A percentile compares a stretch with the other conserved stretches of the same genome.
phyloP scores from a whole-genome alignment of 2,797 vertebrate species.

The Myotis findleyi region DNA sequence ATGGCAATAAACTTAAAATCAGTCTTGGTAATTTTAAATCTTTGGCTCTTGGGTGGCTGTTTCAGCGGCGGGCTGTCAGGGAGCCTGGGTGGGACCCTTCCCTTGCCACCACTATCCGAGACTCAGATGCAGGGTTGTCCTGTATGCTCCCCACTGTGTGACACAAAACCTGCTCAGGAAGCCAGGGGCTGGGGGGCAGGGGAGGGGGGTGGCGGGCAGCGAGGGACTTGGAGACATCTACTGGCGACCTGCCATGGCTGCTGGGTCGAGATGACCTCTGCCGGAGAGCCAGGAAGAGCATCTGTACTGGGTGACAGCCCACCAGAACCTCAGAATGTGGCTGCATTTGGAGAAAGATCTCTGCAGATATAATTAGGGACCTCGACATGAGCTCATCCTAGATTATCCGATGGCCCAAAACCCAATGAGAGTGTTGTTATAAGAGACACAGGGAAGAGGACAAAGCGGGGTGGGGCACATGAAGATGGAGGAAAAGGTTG shows the following conservation, averaged over 20 bases:
- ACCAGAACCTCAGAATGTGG: not conserved
- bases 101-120: fast-evolving
- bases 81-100: not conserved
- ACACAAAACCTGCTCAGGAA: not conserved
- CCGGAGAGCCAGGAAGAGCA: not conserved
- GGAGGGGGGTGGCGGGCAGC: fast-evolving
- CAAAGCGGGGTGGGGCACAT: not conserved
- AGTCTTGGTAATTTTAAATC: not conserved
- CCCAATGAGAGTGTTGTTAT: not conserved
- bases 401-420: not conserved
- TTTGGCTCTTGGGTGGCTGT: not conserved
- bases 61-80: not conserved
- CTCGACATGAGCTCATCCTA: not conserved
- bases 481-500: not conserved
- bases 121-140: fast-evolving
- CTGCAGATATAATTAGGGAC: not conserved
- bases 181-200: not conserved
- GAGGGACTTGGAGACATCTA: not conserved
- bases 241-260: fast-evolving
- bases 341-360: not conserved
- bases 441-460: not conserved
- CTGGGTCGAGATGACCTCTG: not conserved
- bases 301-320: not conserved
- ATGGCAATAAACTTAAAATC: not conserved
- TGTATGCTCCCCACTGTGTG: not conserved